phyloP scores from a whole-genome alignment of 2,888 invertebrate species.

The Lepidocyrtinus sp. region DNA sequence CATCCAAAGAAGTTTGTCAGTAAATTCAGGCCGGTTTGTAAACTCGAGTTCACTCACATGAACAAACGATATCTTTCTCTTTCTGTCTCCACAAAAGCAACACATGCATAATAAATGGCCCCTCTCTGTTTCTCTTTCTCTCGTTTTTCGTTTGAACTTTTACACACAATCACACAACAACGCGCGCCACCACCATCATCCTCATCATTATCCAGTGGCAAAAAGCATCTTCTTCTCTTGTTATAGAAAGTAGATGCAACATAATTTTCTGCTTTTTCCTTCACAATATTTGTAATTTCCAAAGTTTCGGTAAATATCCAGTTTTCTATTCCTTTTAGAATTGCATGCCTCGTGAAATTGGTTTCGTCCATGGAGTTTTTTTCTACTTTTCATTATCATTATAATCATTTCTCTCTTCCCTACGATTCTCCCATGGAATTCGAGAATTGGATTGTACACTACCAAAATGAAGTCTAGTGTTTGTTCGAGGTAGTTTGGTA shows the following conservation, averaged over 20 bases:
- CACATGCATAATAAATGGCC: conserved; percentile 59
- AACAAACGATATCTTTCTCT: conserved; percentile 22
- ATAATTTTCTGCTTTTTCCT: neutral
- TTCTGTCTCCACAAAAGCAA: conserved; percentile 41
- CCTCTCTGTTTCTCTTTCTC: conserved; percentile 26
- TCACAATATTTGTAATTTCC: conserved; percentile 31
- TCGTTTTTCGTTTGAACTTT: conserved; percentile 45
- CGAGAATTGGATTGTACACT: conserved; percentile 24
- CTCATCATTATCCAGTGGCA: conserved; percentile 1
- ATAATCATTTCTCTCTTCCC: conserved; percentile 14
- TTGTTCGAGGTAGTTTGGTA: conserved; percentile 4
- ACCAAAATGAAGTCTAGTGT: conserved; percentile 22
- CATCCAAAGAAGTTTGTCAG: conserved; percentile 5
- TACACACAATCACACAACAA: conserved; percentile 57
- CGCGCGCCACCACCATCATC: conserved; percentile 26
- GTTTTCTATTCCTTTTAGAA: conserved; percentile 13
- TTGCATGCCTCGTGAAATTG: conserved; percentile 28
- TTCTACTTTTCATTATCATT: conserved; percentile 13
- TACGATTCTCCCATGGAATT: conserved; percentile 7
- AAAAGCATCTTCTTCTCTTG: neutral
- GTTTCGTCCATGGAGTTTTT: conserved; percentile 35
- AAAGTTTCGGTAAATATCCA: conserved; percentile 24
- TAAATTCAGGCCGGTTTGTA: conserved; percentile 28
- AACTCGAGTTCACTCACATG: conserved; percentile 23
- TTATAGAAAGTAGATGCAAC: neutral